A percentile compares a stretch with the other conserved stretches of the same genome.
phyloP scores from a whole-genome alignment of 2,888 invertebrate species.

The Nasonovia ribisnigri region DNA sequence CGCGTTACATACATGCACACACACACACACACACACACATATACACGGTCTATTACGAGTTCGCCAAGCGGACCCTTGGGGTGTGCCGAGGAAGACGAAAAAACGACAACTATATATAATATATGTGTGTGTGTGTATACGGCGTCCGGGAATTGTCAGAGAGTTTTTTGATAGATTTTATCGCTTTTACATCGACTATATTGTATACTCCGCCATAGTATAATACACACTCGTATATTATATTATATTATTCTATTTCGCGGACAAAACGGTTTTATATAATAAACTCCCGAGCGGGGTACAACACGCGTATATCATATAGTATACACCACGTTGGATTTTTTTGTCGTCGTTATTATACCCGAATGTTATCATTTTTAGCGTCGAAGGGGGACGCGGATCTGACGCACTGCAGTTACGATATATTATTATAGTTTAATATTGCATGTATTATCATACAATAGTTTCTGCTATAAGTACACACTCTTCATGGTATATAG shows the following conservation, averaged over 20 bases:
- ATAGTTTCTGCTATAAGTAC: neutral
- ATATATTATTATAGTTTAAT: neutral
- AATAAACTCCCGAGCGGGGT: conserved; percentile 79
- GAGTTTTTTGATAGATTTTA: conserved; percentile 63
- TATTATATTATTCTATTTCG: neutral
- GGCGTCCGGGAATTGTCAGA: conserved; percentile 53
- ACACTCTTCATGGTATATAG: neutral
- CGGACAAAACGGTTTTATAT: conserved; percentile 73
- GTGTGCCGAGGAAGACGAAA: conserved; percentile 4
- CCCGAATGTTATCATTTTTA: conserved; percentile 38
- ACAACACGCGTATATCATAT: neutral
- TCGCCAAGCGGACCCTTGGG: conserved; percentile 60
- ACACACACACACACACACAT: neutral
- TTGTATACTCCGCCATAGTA: neutral
- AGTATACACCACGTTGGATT: neutral
- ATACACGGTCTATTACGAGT: conserved; percentile 54
- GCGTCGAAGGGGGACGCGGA: neutral
- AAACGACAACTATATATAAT: neutral
- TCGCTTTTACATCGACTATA: conserved; percentile 60
- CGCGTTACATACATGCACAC: neutral
- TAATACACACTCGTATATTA: conserved; percentile 18
- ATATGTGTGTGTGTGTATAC: neutral
- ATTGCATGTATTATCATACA: neutral
- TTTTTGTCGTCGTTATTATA: conserved; percentile 34
- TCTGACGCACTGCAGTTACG: neutral